These are phyloP conservation scores for Metallyticus violacea DNA, from an alignment of 2,888 invertebrate genomes.

Conservation along the genomic window DNA sequence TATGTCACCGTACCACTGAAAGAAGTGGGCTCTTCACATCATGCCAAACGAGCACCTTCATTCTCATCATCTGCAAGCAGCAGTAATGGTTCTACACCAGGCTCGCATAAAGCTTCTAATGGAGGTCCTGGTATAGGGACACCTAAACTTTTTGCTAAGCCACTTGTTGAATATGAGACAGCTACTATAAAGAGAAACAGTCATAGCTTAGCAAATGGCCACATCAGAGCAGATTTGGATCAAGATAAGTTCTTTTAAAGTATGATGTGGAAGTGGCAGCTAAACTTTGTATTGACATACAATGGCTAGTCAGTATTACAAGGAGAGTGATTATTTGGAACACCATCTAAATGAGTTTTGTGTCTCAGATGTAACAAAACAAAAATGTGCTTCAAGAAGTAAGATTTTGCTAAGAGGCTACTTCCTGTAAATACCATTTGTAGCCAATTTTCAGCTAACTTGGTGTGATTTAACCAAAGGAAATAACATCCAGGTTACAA, in stretches of 20 bases:
- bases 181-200: constrained; percentile 75
- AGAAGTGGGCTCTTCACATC: constrained; percentile 57
- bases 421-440: background rate
- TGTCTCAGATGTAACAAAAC: background rate
- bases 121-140: constrained; percentile 53
- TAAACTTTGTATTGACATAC: background rate
- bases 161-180: constrained; percentile 71
- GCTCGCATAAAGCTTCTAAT: constrained; percentile 32
- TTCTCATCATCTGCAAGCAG: constrained; percentile 47
- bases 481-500: background rate
- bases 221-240: constrained; percentile 59
- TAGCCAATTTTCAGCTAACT: background rate
- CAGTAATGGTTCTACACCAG: constrained; percentile 47
- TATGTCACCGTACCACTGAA: constrained; percentile 80
- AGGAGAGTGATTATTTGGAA: background rate
- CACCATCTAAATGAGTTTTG: background rate
- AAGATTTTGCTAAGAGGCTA: too few species aligned
- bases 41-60: constrained; percentile 65
- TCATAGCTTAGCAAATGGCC: constrained; percentile 62
- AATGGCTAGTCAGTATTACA: background rate
- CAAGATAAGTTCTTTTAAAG: constrained; percentile 64
- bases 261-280: background rate
- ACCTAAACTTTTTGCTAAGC: constrained; percentile 68
- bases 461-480: background rate
- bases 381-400: too few species aligned